Percentiles rank a stretch among this genome's conserved stretches.
Evolutionary conservation across 2,888 invertebrate species (phyloP).

Genomic region (Agonopterix heracliana): DNA sequence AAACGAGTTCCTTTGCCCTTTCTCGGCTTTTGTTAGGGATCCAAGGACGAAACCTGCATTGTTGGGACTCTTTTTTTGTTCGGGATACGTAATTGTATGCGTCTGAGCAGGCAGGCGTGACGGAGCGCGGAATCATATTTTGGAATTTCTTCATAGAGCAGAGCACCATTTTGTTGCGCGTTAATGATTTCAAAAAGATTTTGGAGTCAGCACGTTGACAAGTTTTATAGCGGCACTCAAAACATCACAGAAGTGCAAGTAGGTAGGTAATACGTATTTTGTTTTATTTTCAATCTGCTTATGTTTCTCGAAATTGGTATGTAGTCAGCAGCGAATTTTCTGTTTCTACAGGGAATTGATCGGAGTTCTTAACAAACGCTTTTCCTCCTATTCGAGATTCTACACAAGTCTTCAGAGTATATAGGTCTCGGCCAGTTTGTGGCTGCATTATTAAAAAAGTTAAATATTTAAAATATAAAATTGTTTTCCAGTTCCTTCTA

Average conservation of each 20-base stretch:
- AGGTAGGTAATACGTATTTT: too few species aligned
- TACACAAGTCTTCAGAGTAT: too few species aligned
- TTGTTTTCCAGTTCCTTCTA: too few species aligned
- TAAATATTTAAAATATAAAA: too few species aligned
- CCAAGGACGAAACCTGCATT: conserved; percentile 70
- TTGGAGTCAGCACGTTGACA: conserved; percentile 20
- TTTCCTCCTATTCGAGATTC: too few species aligned
- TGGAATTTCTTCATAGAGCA: conserved; percentile 45
- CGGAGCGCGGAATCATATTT: conserved; percentile 43
- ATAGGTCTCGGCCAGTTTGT: too few species aligned
- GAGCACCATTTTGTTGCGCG: conserved; percentile 19
- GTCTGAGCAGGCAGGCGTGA: conserved; percentile 63
- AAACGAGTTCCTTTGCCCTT: conserved; percentile 74
- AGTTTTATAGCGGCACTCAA: conserved; percentile 39
- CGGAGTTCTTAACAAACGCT: too few species aligned
- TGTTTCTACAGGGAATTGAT: too few species aligned
- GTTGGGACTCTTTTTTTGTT: conserved; percentile 63
- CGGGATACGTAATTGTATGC: conserved; percentile 64
- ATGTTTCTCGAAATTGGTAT: too few species aligned
- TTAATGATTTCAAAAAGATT: conserved; percentile 8
- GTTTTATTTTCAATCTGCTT: too few species aligned
- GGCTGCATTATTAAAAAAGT: too few species aligned
- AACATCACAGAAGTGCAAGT: background rate
- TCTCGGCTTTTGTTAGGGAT: conserved; percentile 71
- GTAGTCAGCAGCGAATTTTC: too few species aligned